phyloP scores from a whole-genome alignment of 1,140 invertebrate species.

The Agrypnia vestita region DNA sequence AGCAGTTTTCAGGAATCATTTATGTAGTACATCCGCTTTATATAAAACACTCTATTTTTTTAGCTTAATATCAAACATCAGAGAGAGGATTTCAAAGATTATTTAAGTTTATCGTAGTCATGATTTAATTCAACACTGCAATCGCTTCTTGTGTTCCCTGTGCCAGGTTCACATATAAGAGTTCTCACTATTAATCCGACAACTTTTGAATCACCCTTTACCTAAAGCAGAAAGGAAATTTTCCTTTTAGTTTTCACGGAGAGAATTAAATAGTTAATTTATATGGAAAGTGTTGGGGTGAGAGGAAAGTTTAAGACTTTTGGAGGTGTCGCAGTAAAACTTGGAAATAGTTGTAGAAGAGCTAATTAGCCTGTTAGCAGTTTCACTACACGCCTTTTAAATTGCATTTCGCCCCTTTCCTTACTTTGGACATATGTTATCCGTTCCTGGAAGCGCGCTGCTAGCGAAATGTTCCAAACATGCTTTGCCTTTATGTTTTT shows the following conservation, averaged over 20 bases:
- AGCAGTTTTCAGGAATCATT: too few relatives aligned
- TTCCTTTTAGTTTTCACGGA: slow-evolving; percentile 38
- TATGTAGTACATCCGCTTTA: too few relatives aligned
- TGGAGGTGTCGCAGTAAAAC: slow-evolving; percentile 46
- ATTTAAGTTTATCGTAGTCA: too few relatives aligned
- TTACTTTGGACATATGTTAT: background rate
- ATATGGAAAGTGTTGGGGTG: slow-evolving; percentile 47
- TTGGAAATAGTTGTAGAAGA: slow-evolving; percentile 43
- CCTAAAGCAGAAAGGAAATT: slow-evolving; percentile 13
- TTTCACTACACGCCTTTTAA: background rate
- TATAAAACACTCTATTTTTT: background rate
- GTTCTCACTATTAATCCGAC: background rate
- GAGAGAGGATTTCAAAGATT: too few relatives aligned
- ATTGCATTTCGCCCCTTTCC: background rate
- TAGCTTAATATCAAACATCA: too few relatives aligned
- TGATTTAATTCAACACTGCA: too few relatives aligned
- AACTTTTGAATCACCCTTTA: background rate
- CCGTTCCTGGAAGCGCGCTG: background rate
- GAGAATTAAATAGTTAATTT: slow-evolving; percentile 54
- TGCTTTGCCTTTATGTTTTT: background rate
- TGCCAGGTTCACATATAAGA: too few relatives aligned
- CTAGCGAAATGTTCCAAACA: background rate
- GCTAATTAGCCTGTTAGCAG: slow-evolving; percentile 51
- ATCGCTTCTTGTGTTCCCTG: too few relatives aligned
- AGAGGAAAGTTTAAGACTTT: slow-evolving; percentile 36